These are phyloP conservation scores for Nestor notabilis DNA, from an alignment of 2,113 vertebrate species.

Conservation along the genomic window DNA sequence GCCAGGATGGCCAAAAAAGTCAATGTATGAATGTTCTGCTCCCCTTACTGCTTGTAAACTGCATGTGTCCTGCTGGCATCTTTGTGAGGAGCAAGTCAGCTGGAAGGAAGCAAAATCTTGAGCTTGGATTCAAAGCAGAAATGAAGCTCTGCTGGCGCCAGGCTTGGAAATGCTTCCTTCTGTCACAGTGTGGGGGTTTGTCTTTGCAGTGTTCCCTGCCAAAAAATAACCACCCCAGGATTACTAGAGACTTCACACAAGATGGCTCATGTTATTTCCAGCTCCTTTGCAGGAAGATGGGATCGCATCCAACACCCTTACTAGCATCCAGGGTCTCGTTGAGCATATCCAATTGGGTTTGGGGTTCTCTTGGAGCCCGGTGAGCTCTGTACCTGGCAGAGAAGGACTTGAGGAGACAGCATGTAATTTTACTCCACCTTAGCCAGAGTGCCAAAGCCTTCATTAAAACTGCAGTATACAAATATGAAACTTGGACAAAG, in stretches of 20 bases:
- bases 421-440: background rate
- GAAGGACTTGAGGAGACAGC: background rate
- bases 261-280: background rate
- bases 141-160: background rate
- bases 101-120: background rate
- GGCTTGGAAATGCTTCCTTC: background rate
- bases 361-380: background rate
- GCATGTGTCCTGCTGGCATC: background rate
- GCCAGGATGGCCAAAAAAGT: background rate
- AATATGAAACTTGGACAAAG: background rate
- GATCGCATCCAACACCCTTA: background rate
- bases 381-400: background rate
- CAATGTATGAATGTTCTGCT: fast-evolving
- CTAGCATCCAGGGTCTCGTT: background rate
- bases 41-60: background rate
- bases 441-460: background rate
- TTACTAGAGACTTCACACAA: background rate
- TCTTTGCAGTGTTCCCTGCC: background rate
- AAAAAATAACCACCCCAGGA: background rate
- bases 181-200: fast-evolving
- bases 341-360: background rate
- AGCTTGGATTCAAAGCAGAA: background rate
- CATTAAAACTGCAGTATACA: background rate
- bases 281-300: background rate
- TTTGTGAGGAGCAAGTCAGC: background rate